Conservation (phyloP, 2,888 invertebrate species). For the Cheilosia impressa region DNA sequence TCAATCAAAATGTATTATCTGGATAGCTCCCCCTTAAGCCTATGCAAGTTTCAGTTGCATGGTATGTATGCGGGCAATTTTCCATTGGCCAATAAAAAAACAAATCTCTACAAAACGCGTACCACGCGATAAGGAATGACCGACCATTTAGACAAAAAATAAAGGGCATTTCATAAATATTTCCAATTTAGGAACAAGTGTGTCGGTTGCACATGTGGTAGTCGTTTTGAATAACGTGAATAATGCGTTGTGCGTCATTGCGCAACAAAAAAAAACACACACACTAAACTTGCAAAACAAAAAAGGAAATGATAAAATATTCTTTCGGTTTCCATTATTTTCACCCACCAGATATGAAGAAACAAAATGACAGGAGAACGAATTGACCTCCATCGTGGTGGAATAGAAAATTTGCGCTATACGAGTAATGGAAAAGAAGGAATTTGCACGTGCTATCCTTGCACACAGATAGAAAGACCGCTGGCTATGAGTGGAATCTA, state of each 20-base stretch:
- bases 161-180: slow-evolving; percentile 38
- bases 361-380: neutral
- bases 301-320: neutral
- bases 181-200: slow-evolving; percentile 46
- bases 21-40: slow-evolving; percentile 42
- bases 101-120: slow-evolving; percentile 25
- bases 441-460: too few species aligned
- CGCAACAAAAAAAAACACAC: neutral
- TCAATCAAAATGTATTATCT: slow-evolving; percentile 69
- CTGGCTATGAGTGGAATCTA: too few species aligned
- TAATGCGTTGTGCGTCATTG: slow-evolving; percentile 43
- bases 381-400: too few species aligned
- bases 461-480: too few species aligned
- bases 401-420: too few species aligned
- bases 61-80: slow-evolving; percentile 32
- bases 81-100: slow-evolving; percentile 13
- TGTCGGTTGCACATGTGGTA: slow-evolving; percentile 51
- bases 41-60: slow-evolving; percentile 28
- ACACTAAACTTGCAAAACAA: neutral
- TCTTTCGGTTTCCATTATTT: too few species aligned
- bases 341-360: neutral
- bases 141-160: slow-evolving; percentile 51
- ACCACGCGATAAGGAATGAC: slow-evolving; percentile 47
- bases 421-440: too few species aligned
- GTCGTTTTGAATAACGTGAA: neutral